Percentiles rank a stretch among this genome's conserved stretches.
Evolutionary conservation across 2,888 invertebrate species (phyloP).

Genomic region (Synergus umbraculus): DNA sequence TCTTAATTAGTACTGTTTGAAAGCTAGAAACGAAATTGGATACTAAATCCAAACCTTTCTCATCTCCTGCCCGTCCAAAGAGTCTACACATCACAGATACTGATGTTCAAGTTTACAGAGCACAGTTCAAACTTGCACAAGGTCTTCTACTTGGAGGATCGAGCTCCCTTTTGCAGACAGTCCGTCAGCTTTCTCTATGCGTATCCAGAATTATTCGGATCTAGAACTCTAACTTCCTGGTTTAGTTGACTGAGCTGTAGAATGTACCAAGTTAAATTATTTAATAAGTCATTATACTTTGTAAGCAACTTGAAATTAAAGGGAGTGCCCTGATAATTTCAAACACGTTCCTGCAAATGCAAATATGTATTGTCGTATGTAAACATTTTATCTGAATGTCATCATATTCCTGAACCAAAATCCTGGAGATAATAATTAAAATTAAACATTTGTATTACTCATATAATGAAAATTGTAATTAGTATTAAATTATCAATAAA

Average conservation of each 20-base stretch:
- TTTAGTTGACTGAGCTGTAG: not conserved
- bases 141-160: slow-evolving; percentile 26
- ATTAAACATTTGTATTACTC: too few species aligned
- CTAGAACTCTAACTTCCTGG: slow-evolving; percentile 4
- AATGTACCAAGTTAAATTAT: not conserved
- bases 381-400: too few species aligned
- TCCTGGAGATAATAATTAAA: too few species aligned
- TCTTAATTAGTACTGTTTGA: slow-evolving; percentile 35
- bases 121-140: slow-evolving; percentile 37
- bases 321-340: not conserved
- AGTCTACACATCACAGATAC: slow-evolving; percentile 20
- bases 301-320: not conserved
- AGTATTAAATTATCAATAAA: too few species aligned
- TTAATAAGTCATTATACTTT: not conserved
- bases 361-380: not conserved
- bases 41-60: slow-evolving; percentile 21
- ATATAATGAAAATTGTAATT: too few species aligned
- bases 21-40: slow-evolving; percentile 4
- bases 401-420: too few species aligned
- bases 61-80: slow-evolving; percentile 18
- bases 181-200: slow-evolving; percentile 15
- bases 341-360: not conserved
- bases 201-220: slow-evolving; percentile 17
- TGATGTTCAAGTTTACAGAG: slow-evolving; percentile 37
- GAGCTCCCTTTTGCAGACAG: slow-evolving; percentile 19